These are phyloP conservation scores for Arvicanthis niloticus DNA, from an alignment of 2,113 vertebrate genomes.

Conservation along the genomic window DNA sequence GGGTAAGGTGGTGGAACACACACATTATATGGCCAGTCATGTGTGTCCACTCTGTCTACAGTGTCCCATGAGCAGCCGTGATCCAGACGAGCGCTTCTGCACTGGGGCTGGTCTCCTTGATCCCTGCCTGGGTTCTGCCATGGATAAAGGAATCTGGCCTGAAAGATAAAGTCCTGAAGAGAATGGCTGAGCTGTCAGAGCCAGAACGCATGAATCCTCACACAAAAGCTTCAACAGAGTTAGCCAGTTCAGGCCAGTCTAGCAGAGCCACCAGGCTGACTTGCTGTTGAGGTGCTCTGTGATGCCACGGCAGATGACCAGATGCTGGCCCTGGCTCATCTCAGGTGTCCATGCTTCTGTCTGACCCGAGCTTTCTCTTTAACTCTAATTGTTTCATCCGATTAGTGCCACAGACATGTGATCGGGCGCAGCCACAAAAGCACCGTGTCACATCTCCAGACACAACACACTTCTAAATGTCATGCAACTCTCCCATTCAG, in stretches of 20 bases:
- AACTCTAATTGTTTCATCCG: fast-evolving
- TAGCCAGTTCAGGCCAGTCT: not conserved
- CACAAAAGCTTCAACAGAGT: not conserved
- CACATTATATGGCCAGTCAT: fast-evolving
- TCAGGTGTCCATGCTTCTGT: fast-evolving
- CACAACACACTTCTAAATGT: not conserved
- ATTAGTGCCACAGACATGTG: fast-evolving
- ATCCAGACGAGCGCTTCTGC: not conserved
- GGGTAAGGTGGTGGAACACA: not conserved
- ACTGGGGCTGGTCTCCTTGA: not conserved
- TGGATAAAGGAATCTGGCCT: not conserved
- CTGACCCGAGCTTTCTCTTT: no score
- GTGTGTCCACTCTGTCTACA: fast-evolving
- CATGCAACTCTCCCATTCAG: not conserved
- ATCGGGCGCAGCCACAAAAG: not conserved
- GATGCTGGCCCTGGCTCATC: fast-evolving
- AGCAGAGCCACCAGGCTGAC: fast-evolving
- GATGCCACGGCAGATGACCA: fast-evolving
- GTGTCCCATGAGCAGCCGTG: not conserved
- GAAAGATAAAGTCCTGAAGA: not conserved
- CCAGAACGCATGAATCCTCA: not conserved
- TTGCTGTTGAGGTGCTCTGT: not conserved
- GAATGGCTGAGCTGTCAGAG: fast-evolving
- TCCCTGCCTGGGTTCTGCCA: fast-evolving
- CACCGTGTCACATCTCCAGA: not conserved